Base-by-base conservation (phyloP, 2,888 invertebrate species). In the Andrena bicolor region DNA sequence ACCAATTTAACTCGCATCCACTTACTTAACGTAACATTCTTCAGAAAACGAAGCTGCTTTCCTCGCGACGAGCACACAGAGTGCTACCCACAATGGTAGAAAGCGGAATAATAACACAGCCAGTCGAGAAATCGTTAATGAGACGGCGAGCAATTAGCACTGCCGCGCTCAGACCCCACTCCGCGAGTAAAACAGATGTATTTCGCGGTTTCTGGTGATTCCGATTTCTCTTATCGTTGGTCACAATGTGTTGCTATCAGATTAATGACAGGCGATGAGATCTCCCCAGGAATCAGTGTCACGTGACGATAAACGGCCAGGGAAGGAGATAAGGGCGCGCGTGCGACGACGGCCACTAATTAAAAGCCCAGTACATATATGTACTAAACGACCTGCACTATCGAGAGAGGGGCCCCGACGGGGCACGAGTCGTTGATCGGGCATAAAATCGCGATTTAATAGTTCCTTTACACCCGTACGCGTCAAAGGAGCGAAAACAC, bases 391-490 rank as follows among this genome's bases (percentile, higher is more conserved):
- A 30, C 28, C 65, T 8, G n/a, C 20, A 13, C 26, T 48, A 35
- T 56, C 58, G 60, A 13, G 7, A 48, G 30, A 49, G 16, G 51
- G 35, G 51, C 48, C 56, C n/a, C 60, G 64, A 16, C 32, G 23
- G 60, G 49, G 74, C 76, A 73, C 60, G 85, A 73, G 77, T 81
- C 87, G 79, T 76, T 91, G 91, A 93, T 91, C 90, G 86, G 85
- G 90, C 91, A 90, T 92, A 91, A 92, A 93, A 93, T 92, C 91
- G 90, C 92, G 88, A 93, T 93, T 92, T 92, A 91, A 92, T 92
- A 91, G 91, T 90, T 89, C 88, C 88, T 83, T 86, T 85, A 86
- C 88, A 84, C 84, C 85, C 76, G 76, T 73, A 69, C 76, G 80
- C 82, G 84, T 82, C 84, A 48, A 63, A 73, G 58, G 74, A 83